phyloP scores from a whole-genome alignment of 2,888 invertebrate species.

The Eubasilissa splendida region DNA sequence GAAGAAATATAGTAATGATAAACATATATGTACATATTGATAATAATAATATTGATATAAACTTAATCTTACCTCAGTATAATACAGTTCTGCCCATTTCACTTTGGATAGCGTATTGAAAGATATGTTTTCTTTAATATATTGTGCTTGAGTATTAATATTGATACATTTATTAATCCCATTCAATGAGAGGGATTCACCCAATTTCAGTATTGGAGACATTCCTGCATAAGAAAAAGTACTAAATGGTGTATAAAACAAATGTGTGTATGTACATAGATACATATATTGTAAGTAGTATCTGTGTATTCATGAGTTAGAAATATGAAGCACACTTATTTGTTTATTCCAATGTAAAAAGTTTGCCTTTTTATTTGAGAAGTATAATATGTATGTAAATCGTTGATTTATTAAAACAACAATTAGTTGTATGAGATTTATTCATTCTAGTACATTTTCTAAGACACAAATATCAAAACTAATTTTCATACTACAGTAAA shows the following conservation, averaged over 20 bases:
- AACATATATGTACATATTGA: too few relatives aligned
- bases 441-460: too few relatives aligned
- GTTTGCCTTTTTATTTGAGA: too few relatives aligned
- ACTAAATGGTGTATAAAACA: not conserved
- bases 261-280: not conserved
- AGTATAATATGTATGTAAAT: too few relatives aligned
- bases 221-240: constrained; percentile 64
- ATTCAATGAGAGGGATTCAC: constrained; percentile 58
- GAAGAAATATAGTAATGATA: too few relatives aligned
- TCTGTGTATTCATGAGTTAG: not conserved
- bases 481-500: too few relatives aligned
- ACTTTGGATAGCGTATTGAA: constrained; percentile 58
- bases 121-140: constrained; percentile 41
- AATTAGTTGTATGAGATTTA: too few relatives aligned
- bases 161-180: constrained; percentile 40
- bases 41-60: too few relatives aligned
- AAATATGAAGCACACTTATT: not conserved
- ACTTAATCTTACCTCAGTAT: constrained; percentile 62
- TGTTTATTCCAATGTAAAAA: too few relatives aligned
- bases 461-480: too few relatives aligned
- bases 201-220: constrained; percentile 68
- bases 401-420: too few relatives aligned
- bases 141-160: constrained; percentile 44
- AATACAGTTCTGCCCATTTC: constrained; percentile 61
- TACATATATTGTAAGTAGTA: not conserved